These are phyloP conservation scores for Prietella phreatophila DNA, from an alignment of 2,113 vertebrate genomes.

Conservation along the genomic window DNA sequence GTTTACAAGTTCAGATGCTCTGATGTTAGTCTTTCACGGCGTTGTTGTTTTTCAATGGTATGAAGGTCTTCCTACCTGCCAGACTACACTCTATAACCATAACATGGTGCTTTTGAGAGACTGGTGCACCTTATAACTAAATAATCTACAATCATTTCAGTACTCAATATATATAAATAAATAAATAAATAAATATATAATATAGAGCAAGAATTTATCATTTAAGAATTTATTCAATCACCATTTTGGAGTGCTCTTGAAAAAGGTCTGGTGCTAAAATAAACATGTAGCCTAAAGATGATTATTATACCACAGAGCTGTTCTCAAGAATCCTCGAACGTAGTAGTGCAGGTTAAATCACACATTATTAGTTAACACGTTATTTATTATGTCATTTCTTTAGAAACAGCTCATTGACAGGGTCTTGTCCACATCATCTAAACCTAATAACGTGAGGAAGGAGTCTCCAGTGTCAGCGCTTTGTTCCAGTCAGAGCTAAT, in stretches of 20 bases:
- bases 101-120: neutral
- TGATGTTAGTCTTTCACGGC: neutral
- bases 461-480: neutral
- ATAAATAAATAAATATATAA: no score
- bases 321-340: neutral
- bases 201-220: neutral
- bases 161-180: no score
- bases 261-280: neutral
- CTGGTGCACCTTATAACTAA: neutral
- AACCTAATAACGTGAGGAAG: no score
- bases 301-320: neutral
- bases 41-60: neutral
- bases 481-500: neutral
- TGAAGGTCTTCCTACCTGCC: neutral
- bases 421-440: no score
- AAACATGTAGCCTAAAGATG: neutral
- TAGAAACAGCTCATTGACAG: neutral
- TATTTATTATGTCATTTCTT: neutral
- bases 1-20: conserved; percentile 4
- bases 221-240: neutral
- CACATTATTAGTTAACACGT: neutral
- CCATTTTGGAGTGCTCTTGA: neutral
- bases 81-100: neutral
- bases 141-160: neutral
- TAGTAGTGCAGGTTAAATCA: neutral